Percentiles rank a stretch among this genome's conserved stretches.
These are phyloP conservation scores for Pipistrellus nathusii DNA, from an alignment of 2,797 vertebrate genomes.

Conservation along the genomic window DNA sequence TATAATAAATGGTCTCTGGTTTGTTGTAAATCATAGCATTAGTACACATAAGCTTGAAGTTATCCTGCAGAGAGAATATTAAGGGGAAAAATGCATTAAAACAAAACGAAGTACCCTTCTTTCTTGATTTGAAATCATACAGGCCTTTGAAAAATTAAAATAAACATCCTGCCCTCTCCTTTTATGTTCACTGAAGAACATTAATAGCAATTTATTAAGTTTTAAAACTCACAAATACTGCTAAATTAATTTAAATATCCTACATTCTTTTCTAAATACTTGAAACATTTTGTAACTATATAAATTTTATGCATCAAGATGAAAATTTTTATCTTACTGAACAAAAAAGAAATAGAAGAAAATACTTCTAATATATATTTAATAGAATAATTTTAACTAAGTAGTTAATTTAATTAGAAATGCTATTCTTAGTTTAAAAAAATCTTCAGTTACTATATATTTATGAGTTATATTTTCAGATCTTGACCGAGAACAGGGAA, in stretches of 20 bases:
- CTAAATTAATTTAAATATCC: conserved; percentile 29
- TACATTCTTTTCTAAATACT: conserved; percentile 10
- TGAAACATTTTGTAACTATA: background rate
- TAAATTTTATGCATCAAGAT: conserved; percentile 29
- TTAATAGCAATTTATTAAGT: background rate
- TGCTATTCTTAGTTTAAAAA: conserved; percentile 25
- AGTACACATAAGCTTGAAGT: conserved; percentile 97
- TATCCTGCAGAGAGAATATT: conserved; percentile 88
- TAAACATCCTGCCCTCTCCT: background rate
- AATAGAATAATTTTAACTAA: conserved; percentile 32
- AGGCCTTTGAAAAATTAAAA: background rate
- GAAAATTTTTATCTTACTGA: background rate
- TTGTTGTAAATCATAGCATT: conserved; percentile 99
- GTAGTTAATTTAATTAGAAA: conserved; percentile 57
- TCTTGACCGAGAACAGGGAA: conserved; percentile 50
- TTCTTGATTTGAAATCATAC: background rate
- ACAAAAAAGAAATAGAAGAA: conserved; percentile 24
- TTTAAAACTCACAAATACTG: conserved; percentile 20
- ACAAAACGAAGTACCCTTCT: background rate
- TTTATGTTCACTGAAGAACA: conserved; percentile 39
- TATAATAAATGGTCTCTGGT: conserved; percentile 98
- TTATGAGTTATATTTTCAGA: conserved; percentile 51
- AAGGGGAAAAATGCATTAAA: conserved; percentile 49
- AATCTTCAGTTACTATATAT: conserved; percentile 43
- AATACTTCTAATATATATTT: conserved; percentile 36